Conservation (phyloP, 2,797 vertebrate genomes). For the Cyprinella venusta region DNA sequence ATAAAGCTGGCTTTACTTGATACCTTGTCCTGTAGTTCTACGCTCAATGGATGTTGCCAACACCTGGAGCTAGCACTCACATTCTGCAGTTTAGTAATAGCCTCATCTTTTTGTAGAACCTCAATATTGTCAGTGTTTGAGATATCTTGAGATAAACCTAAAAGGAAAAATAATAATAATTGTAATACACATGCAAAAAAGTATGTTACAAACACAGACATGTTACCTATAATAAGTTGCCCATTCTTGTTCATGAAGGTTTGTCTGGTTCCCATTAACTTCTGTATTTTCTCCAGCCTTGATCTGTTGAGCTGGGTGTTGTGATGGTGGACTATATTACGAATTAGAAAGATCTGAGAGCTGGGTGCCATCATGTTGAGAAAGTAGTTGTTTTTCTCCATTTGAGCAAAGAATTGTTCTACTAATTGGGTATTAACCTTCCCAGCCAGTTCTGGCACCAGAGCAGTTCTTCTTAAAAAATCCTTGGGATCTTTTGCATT, state of each 20-base stretch:
- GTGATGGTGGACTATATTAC: conserved; percentile 36
- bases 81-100: background rate
- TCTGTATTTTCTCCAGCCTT: conserved; percentile 13
- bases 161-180: background rate
- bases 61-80: background rate
- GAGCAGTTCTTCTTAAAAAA: conserved; percentile 2
- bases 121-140: background rate
- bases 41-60: background rate
- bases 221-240: conserved; percentile 15
- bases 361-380: conserved; percentile 7
- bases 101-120: background rate
- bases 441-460: conserved; percentile 24
- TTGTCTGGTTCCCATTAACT: background rate
- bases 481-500: conserved; percentile 20
- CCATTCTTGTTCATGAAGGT: conserved; percentile 5
- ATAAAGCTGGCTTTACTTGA: background rate
- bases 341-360: conserved; percentile 12
- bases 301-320: conserved; percentile 11
- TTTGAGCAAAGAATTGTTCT: conserved; percentile 20
- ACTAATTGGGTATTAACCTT: conserved; percentile 22
- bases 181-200: background rate
- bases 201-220: background rate
- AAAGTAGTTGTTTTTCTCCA: conserved; percentile 38
- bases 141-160: background rate
- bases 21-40: background rate